Evolutionary conservation across 1,140 invertebrate species (phyloP).

Genomic region (Lepidostoma basale): DNA sequence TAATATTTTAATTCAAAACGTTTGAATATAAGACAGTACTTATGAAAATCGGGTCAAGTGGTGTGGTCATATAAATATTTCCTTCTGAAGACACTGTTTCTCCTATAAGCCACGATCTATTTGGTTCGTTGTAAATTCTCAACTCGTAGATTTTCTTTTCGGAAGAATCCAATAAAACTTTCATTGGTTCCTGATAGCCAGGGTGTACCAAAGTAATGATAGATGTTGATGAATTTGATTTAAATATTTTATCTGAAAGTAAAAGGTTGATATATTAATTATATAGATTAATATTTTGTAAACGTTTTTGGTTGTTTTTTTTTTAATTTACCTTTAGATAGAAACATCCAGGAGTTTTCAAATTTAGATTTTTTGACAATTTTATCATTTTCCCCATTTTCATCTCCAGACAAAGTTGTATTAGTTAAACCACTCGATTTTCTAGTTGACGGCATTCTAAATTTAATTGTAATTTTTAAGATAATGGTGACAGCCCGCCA

Average conservation of each 20-base stretch:
- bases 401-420: too few species aligned
- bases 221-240: conserved; percentile 69
- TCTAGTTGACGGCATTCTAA: conserved; percentile 20
- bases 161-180: conserved; percentile 66
- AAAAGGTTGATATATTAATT: too few species aligned
- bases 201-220: conserved; percentile 76
- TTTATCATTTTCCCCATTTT: conserved; percentile 7
- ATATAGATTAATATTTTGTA: neutral
- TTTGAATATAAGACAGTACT: conserved; percentile 51
- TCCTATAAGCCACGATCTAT: conserved; percentile 74
- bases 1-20: too few species aligned
- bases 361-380: conserved; percentile 27
- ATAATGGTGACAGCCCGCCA: conserved; percentile 9
- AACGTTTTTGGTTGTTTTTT: neutral
- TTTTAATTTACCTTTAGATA: conserved; percentile 64
- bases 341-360: conserved; percentile 69
- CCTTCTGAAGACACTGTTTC: conserved; percentile 77
- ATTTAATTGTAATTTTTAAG: conserved; percentile 1
- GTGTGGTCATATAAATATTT: conserved; percentile 72
- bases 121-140: conserved; percentile 68
- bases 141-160: conserved; percentile 68
- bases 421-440: neutral
- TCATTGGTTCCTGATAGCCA: conserved; percentile 62
- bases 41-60: conserved; percentile 75
- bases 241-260: conserved; percentile 59